Evolutionary conservation across 2,797 vertebrate genomes (phyloP), one percentile per base, ranked within the genome.

Genomic region (Urosaurus nigricauda): DNA sequence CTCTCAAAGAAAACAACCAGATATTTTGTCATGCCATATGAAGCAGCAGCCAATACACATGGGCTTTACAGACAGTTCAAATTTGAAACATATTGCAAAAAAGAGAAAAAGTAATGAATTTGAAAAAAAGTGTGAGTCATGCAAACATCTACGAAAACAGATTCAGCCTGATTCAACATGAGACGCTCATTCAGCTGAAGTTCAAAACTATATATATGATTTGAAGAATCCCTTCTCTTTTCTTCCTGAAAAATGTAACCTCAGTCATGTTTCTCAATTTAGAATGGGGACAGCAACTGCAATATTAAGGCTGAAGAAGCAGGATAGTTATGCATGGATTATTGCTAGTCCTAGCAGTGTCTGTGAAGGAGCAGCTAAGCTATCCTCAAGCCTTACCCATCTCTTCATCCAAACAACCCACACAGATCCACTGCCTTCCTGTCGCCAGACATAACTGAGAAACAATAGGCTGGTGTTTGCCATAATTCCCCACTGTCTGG

Each of bases 391-490:
- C 35, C 79, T 5, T 75, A 63, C 26, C 35, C 17, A 24, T 78
- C 60, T 53, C 87, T 88, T 78, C 35, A 78, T 78, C 87, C 73
- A 47, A 78, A 32, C 81, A 84, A 21, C 81, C 81, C 73, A 84
- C 58, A 78, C 12, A 77, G 24, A 84, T 84, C 47, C 53, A 68
- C 24, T 78, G 43, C 73, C 79, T 78, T 63, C 37, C 56, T 75
- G 79, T 75, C 70, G 32, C 81, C 87, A 83, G 40, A 68, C 43
- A 29, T 32, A 65, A 51, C 7, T 21, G 5, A n/a, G 71, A 83
- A 78, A 77, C 58, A 88, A 83, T 68, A 68, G 81, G 32, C 60
- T 68, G 73, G 56, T 63, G 43, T 87, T 65, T 40, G 32, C 32
- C 40, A 77, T 29, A 83, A 79, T 88, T 78, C 73, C 11, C 5